Conservation (phyloP, 2,888 invertebrate species). For the Mycalesis mineus region DNA sequence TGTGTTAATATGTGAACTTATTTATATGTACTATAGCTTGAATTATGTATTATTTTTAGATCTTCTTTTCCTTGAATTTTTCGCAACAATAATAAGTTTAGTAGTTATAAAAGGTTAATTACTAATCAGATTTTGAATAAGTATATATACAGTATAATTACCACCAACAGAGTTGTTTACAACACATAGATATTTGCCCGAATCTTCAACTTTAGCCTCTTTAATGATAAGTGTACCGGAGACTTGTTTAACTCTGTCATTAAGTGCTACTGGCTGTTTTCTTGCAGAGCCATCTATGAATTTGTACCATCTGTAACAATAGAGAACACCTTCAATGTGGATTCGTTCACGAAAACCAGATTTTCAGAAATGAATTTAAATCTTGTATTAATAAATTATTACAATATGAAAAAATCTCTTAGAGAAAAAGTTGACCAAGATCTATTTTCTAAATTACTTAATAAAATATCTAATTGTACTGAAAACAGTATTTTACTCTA, state of each 20-base stretch:
- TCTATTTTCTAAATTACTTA: not conserved
- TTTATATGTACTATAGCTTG: too few relatives aligned
- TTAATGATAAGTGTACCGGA: slow-evolving; percentile 96
- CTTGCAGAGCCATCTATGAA: slow-evolving; percentile 91
- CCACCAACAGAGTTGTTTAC: slow-evolving; percentile 96
- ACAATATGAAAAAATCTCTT: not conserved
- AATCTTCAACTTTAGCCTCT: slow-evolving; percentile 93
- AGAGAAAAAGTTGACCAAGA: not conserved
- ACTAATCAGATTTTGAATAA: too few relatives aligned
- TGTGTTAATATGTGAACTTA: not conserved
- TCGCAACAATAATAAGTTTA: too few relatives aligned
- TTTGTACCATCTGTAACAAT: slow-evolving; percentile 94
- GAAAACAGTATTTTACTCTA: not conserved
- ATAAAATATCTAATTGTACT: not conserved
- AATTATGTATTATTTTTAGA: too few relatives aligned
- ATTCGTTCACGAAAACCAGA: not conserved
- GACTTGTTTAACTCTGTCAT: slow-evolving; percentile 93
- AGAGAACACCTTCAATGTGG: slow-evolving; percentile 51
- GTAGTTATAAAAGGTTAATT: too few relatives aligned
- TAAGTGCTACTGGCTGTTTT: slow-evolving; percentile 92
- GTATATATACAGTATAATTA: slow-evolving; percentile 35
- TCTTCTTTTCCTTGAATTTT: too few relatives aligned
- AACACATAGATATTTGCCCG: slow-evolving; percentile 95
- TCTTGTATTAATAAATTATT: not conserved
- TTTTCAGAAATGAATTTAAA: not conserved